A percentile compares a stretch with the other conserved stretches of the same genome.
Conservation (phyloP, 2,888 invertebrate genomes). For the Chaetoderma sp. region DNA sequence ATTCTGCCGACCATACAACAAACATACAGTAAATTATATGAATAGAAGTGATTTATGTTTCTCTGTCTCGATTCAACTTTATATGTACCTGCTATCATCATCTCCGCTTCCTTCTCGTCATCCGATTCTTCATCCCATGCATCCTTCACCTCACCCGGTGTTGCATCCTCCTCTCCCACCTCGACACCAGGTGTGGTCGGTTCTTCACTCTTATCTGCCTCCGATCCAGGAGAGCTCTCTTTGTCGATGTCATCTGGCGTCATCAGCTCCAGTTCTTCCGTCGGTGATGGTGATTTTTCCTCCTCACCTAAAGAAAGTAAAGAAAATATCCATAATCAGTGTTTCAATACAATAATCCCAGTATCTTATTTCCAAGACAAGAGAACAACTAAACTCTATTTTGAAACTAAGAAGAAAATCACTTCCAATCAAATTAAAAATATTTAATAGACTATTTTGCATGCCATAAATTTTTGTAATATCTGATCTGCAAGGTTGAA, state of each 20-base stretch:
- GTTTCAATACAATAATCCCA: neutral
- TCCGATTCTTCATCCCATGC: slow-evolving; percentile 64
- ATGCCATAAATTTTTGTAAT: too few relatives aligned
- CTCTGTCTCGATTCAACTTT: too few relatives aligned
- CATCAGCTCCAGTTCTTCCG: slow-evolving; percentile 28
- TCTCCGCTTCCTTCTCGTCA: slow-evolving; percentile 79
- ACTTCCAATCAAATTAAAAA: too few relatives aligned
- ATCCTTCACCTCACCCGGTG: slow-evolving; percentile 68
- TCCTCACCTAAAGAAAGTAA: slow-evolving; percentile 13
- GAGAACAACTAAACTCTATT: too few relatives aligned
- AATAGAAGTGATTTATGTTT: too few relatives aligned
- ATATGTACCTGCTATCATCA: slow-evolving; percentile 17
- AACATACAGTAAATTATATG: too few relatives aligned
- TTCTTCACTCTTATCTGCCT: slow-evolving; percentile 18
- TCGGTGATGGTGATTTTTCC: slow-evolving; percentile 37
- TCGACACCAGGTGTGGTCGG: slow-evolving; percentile 26
- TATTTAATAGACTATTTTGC: too few relatives aligned
- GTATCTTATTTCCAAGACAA: neutral
- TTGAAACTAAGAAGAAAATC: too few relatives aligned
- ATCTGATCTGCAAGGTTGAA: too few relatives aligned
- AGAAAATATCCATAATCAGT: neutral
- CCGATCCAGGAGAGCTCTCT: slow-evolving; percentile 15
- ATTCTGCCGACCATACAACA: too few relatives aligned
- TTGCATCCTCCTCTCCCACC: slow-evolving; percentile 35
- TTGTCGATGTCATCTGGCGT: slow-evolving; percentile 34